Conservation (phyloP, 2,113 vertebrate genomes). For the Indicator maculatus region DNA sequence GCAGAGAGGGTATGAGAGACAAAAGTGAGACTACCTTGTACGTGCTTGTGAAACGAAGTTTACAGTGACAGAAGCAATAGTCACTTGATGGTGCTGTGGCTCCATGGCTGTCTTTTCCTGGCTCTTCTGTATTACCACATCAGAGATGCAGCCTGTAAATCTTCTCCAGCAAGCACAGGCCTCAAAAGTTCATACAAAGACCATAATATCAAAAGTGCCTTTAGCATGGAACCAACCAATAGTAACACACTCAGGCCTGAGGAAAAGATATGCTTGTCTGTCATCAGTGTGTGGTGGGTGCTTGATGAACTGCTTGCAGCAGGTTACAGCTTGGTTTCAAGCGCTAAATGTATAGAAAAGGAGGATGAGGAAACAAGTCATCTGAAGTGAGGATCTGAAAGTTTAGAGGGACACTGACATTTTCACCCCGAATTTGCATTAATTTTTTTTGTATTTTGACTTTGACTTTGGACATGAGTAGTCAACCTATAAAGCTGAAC, state of each 20-base stretch:
- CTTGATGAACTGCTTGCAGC: background rate
- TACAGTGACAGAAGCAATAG: background rate
- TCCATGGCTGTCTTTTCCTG: background rate
- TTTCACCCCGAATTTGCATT: background rate
- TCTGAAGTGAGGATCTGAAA: background rate
- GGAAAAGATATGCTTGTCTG: background rate
- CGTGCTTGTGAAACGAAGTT: background rate
- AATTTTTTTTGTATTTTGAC: background rate
- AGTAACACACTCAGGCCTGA: background rate
- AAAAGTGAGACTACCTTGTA: background rate
- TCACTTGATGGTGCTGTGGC: slow-evolving; percentile 71
- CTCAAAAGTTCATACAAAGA: background rate
- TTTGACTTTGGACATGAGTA: background rate
- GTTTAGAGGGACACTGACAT: background rate
- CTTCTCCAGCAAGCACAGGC: slow-evolving; percentile 8
- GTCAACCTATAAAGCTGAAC: background rate
- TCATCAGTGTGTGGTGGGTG: background rate
- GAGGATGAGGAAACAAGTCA: background rate
- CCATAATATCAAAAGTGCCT: background rate
- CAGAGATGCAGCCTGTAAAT: slow-evolving; percentile 13
- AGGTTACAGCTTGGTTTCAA: background rate
- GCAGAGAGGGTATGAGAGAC: background rate
- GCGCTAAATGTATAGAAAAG: background rate
- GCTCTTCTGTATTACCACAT: background rate
- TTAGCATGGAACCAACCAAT: background rate